These are phyloP conservation scores for Cacatua alba DNA, from an alignment of 2,113 vertebrate genomes.

Conservation along the genomic window DNA sequence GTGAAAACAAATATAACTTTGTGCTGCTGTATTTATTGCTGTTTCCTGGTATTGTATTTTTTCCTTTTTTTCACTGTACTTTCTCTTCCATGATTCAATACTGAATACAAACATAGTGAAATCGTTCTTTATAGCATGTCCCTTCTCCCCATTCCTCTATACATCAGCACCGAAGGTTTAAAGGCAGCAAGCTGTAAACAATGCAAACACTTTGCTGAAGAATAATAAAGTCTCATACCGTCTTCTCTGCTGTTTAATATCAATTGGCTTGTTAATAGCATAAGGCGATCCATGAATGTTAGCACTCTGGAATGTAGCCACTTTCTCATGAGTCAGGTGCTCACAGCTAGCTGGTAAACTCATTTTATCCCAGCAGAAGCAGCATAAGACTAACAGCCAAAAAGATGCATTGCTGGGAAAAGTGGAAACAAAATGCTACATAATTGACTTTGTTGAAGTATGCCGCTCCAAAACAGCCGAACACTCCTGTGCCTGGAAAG, in stretches of 20 bases:
- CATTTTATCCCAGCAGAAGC: conserved; percentile 78
- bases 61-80: not conserved
- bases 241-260: conserved; percentile 91
- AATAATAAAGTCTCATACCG: conserved; percentile 80
- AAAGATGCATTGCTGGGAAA: conserved; percentile 60
- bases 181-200: conserved; percentile 12
- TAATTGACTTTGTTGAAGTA: not conserved
- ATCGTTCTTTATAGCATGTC: not conserved
- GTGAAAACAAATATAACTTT: not conserved
- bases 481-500: conserved; percentile 46
- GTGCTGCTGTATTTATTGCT: not conserved
- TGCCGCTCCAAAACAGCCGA: not conserved
- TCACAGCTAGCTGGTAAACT: conserved; percentile 89
- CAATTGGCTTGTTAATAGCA: conserved; percentile 94
- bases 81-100: not conserved
- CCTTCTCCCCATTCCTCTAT: not conserved
- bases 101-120: not conserved
- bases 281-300: conserved; percentile 87
- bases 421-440: conserved; percentile 37
- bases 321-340: conserved; percentile 84
- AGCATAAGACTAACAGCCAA: conserved; percentile 35
- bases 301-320: conserved; percentile 84
- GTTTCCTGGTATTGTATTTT: not conserved
- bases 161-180: not conserved
- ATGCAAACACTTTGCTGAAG: conserved; percentile 21